Percentiles rank a stretch among this genome's conserved stretches.
Conservation (phyloP, 2,888 invertebrate genomes). For the Drosophila birchii region DNA sequence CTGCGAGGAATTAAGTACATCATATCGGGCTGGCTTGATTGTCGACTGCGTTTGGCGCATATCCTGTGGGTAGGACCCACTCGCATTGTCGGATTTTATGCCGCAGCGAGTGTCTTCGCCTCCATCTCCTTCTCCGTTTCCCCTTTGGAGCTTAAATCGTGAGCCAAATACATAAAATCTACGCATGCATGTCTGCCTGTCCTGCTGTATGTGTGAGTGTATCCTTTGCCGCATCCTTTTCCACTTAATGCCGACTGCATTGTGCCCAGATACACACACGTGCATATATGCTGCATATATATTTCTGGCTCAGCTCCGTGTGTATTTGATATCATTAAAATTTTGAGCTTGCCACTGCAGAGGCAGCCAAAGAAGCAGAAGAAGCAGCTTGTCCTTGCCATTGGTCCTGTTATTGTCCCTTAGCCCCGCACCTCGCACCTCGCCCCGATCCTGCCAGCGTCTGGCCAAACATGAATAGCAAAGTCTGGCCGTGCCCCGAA, state of each 20-base stretch:
- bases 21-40: constrained; percentile 65
- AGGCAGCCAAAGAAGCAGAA: constrained; percentile 34
- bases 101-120: constrained; percentile 69
- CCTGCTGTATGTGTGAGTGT: constrained; percentile 29
- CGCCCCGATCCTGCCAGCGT: constrained; percentile 44
- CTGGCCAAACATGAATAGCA: constrained; percentile 58
- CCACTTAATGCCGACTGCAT: constrained; percentile 61
- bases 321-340: constrained; percentile 52
- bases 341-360: constrained; percentile 52
- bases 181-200: constrained; percentile 52
- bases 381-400: constrained; percentile 51
- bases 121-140: constrained; percentile 11
- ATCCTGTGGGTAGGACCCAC: constrained; percentile 73
- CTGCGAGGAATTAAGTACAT: constrained; percentile 69
- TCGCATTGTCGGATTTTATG: constrained; percentile 72
- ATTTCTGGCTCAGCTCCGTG: constrained; percentile 13
- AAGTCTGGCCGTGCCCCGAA: constrained; percentile 33
- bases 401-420: constrained; percentile 54
- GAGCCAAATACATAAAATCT: constrained; percentile 73
- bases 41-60: constrained; percentile 70
- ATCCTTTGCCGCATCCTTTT: constrained; percentile 58
- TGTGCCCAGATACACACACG: constrained; percentile 35
- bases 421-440: not conserved
- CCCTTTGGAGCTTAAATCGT: constrained; percentile 63
- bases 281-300: not conserved